These are phyloP conservation scores for Lynx canadensis DNA, from an alignment of 2,113 vertebrate genomes.

Conservation along the genomic window DNA sequence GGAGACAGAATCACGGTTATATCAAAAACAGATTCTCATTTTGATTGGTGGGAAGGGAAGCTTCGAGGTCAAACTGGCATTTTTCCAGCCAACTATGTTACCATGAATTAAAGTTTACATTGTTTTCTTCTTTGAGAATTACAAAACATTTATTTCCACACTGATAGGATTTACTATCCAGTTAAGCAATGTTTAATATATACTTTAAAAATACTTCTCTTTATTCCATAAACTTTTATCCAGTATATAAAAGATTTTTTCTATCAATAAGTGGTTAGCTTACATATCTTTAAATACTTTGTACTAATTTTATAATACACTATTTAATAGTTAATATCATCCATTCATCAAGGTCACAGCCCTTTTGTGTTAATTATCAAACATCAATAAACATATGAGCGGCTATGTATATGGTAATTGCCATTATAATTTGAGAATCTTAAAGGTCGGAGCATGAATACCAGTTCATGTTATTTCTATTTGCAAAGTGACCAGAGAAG, in stretches of 20 bases:
- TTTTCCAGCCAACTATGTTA: conserved; percentile 97
- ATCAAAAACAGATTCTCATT: conserved; percentile 93
- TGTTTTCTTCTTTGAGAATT: conserved; percentile 45
- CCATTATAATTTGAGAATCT: background rate
- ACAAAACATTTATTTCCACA: background rate
- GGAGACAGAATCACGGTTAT: conserved; percentile 93
- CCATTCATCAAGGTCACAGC: background rate
- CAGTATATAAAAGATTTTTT: background rate
- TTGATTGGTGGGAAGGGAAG: conserved; percentile 98
- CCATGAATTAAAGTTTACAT: conserved; percentile 78
- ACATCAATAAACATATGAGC: background rate
- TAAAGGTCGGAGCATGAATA: too few relatives aligned
- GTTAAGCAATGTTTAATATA: background rate
- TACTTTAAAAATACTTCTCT: background rate
- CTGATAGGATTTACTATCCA: background rate
- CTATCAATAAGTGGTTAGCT: background rate
- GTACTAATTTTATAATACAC: background rate
- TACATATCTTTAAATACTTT: background rate
- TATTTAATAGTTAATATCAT: background rate
- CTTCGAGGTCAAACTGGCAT: conserved; percentile 91
- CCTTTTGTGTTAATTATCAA: background rate
- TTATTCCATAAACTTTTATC: background rate
- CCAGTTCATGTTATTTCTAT: background rate
- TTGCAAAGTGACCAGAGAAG: background rate
- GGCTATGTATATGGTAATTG: background rate